phyloP scores from a whole-genome alignment of 2,797 vertebrate genomes.

The Acrossocheilus wenchowensis region DNA sequence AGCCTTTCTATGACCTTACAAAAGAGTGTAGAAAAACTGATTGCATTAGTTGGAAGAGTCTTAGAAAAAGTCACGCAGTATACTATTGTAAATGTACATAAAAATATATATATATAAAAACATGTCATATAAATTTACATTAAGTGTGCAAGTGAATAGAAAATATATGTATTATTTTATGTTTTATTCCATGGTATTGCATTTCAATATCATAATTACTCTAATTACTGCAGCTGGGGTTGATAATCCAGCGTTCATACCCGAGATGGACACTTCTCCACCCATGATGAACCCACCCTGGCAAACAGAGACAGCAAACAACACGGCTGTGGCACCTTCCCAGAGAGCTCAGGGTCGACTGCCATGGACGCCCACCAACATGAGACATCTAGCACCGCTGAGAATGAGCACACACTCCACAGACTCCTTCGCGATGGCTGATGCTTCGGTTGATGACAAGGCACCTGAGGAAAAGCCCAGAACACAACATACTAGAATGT shows the following conservation, averaged over 20 bases:
- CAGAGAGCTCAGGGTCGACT: constrained; percentile 86
- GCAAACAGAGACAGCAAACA: constrained; percentile 78
- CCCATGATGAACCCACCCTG: constrained; percentile 77
- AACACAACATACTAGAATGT: constrained; percentile 28
- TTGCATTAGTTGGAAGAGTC: not conserved
- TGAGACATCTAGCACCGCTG: constrained; percentile 81
- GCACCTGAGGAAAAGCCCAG: constrained; percentile 40
- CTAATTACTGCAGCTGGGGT: constrained; percentile 81
- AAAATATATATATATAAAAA: too few relatives aligned
- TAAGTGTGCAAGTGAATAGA: not conserved
- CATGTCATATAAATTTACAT: not conserved
- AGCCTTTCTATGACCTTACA: not conserved
- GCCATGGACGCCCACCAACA: constrained; percentile 85
- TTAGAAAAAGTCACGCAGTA: too few relatives aligned
- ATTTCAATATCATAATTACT: not conserved
- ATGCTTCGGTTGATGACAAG: constrained; percentile 69
- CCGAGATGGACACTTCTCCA: constrained; percentile 79
- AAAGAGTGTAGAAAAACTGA: not conserved
- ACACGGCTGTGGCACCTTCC: constrained; percentile 82
- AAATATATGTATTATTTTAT: not conserved
- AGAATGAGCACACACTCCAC: constrained; percentile 84
- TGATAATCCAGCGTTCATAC: constrained; percentile 91
- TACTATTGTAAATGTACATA: too few relatives aligned
- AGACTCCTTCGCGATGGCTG: constrained; percentile 85
- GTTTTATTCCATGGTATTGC: not conserved